Evolutionary conservation across 2,797 vertebrate genomes (phyloP), one percentile per base, ranked within the genome.

Genomic region (Taenioides sp.): DNA sequence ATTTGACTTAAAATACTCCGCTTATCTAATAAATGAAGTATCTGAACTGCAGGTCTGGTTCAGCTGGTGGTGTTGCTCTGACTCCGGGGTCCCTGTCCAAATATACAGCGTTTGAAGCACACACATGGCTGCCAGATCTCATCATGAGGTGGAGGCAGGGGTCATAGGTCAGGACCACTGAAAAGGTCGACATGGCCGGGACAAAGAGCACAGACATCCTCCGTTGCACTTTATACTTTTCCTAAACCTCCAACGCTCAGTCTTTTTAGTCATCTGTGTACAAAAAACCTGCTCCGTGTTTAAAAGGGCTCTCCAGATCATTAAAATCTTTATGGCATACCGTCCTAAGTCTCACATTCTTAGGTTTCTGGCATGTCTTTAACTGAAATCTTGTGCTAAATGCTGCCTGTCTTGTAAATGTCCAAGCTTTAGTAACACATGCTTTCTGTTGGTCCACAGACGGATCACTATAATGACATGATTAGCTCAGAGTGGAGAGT

Each of bases 31-130:
- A 22, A 7, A 43, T 25, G 34, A 65, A 16, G 10, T 43, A 22
- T 47, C n/a, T 25, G 64, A 37, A 65, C 67, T 79, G 63, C 73
- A 73, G 67, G 76, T 82, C 67, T 37, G 79, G 70, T 78, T 84
- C 76, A 69, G 85, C 63, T 83, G 63, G 77, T 82, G 90, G 84
- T 58, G 83, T 83, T 84, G 81, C 82, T 54, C 84, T 78, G 82
- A 89, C 89, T 88, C 85, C 12, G 82, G 79, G 91, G 89, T 84
- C 87, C 90, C 84, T 90, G 86, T 83, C 69, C 75, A 93, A 94
- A 94, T 92, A 93, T 81, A 94, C 93, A 93, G 90, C 88, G 80
- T 86, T 89, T 86, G 89, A 82, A 75, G 61, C 84, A 87, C 90
- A 90, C 90, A 92, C 85, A 84, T 88, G 76, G 84, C 83, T 83